Conservation (phyloP, 23 tunicate genomes). For the Halocynthia aurantium region DNA sequence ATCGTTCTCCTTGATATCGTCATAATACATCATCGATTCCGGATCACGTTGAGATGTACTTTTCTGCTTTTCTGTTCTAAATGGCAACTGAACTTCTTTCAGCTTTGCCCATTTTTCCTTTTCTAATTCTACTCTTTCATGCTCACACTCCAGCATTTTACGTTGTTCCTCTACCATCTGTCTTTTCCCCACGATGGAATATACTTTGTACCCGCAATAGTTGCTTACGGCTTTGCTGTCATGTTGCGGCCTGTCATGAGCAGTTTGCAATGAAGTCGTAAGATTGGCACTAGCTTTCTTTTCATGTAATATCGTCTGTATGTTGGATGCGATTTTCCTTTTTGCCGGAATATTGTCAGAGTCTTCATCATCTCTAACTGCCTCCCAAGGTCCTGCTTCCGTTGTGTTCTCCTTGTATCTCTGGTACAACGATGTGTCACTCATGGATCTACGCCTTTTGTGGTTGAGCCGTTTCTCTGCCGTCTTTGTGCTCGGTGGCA, state of each 20-base stretch:
- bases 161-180: background rate
- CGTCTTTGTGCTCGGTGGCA: conserved; percentile 6
- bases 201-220: conserved; percentile 12
- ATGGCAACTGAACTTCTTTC: background rate
- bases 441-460: background rate
- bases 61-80: background rate
- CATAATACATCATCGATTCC: too few relatives aligned
- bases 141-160: background rate
- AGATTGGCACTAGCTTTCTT: background rate
- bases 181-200: conserved; percentile 12
- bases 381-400: conserved; percentile 10
- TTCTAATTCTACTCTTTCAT: conserved; percentile 1
- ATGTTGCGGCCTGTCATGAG: background rate
- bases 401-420: conserved; percentile 4
- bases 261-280: background rate
- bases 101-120: background rate
- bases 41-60: too few relatives aligned
- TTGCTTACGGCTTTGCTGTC: background rate
- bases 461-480: background rate
- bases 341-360: background rate
- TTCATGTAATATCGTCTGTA: background rate
- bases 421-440: too few relatives aligned
- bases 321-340: background rate
- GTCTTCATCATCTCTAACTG: background rate
- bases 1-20: background rate